Percentiles rank a stretch among this genome's conserved stretches.
phyloP scores from a whole-genome alignment of 2,797 vertebrate genomes.

The Sus cebifrons region DNA sequence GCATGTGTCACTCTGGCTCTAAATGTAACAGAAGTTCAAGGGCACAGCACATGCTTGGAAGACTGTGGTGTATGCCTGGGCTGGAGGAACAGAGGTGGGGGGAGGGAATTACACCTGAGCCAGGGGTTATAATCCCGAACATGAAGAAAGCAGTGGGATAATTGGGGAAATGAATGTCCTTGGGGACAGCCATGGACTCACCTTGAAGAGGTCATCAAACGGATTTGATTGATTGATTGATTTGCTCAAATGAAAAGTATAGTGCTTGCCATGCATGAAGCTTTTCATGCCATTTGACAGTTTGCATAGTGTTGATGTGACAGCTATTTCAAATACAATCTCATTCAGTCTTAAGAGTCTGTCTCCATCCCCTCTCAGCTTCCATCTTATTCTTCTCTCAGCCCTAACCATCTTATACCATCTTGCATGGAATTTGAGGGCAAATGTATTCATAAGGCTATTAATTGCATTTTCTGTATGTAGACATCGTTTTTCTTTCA shows the following conservation, averaged over 20 bases:
- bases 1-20: background rate
- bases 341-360: background rate
- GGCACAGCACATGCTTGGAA: background rate
- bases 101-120: background rate
- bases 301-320: background rate
- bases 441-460: slow-evolving; percentile 41
- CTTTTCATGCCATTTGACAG: background rate
- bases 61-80: background rate
- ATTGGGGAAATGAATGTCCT: background rate
- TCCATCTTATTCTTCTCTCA: background rate
- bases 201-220: background rate
- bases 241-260: slow-evolving; percentile 5
- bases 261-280: background rate
- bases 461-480: background rate
- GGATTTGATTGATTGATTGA: background rate
- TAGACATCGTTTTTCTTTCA: background rate
- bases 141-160: background rate
- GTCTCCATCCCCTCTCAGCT: background rate
- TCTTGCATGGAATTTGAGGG: background rate
- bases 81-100: background rate
- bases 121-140: background rate
- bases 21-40: background rate
- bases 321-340: background rate
- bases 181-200: background rate
- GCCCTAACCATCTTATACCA: background rate